Evolutionary conservation across 2,797 vertebrate species (phyloP), one percentile per base, ranked within the genome.

Genomic region (Danionella dracula): DNA sequence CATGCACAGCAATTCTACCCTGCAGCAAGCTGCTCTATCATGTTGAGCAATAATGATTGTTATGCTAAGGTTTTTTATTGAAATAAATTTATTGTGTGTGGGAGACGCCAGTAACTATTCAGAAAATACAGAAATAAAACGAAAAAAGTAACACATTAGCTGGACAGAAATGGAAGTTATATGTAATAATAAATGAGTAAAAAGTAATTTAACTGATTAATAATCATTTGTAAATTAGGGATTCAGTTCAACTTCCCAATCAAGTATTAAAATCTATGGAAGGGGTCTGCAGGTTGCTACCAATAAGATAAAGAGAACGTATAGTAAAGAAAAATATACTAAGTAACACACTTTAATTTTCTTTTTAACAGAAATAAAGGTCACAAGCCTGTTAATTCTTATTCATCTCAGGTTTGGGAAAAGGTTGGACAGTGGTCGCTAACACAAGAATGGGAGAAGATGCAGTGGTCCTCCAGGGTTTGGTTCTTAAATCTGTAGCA

Each of bases 191-290:
- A 61, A 62, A 42, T 75, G 57, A 72, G 81, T 81, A 84, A 85
- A 86, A 89, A 85, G 16, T 84, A 83, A 85, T 82, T 76, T 74
- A 84, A 87, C 87, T 80, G 80, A 83, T 83, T 80, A 88, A 88
- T 85, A 83, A 87, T 80, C 80, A 79, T 74, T 85, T 87, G 85
- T 85, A 82, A 86, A 85, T 88, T 83, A 87, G 85, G 82, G 84
- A n/a, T n/a, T n/a, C n/a, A n/a, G n/a, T n/a, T n/a, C 82, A 85
- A 81, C 75, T 82, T 74, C 66, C 70, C 79, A 86, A 85, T 86
- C 84, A 87, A 79, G 80, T 80, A 81, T 76, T 79, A 77, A 79
- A 84, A 82, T 83, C 69, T 84, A 82, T 81, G 80, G 79, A 80
- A 86, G 70, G 77, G 84, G 84, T 83, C 81, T 83, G 79, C 29